These are phyloP conservation scores for Stichodactyla mertensii DNA, from an alignment of 64 coral and sea anemone species.

Conservation along the genomic window DNA sequence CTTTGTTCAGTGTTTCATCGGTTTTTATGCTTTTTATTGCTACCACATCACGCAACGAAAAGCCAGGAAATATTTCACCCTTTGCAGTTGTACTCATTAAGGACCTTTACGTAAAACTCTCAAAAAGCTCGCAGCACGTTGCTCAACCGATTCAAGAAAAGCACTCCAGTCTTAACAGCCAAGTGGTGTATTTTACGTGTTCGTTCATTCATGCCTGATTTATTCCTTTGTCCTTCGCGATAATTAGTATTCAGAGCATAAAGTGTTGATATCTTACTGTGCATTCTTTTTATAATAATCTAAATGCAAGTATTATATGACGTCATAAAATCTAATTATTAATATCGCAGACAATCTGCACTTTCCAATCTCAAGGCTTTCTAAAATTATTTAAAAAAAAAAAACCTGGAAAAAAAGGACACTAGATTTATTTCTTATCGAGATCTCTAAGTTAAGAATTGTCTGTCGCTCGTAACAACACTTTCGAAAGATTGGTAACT, in stretches of 20 bases:
- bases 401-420: too few species aligned
- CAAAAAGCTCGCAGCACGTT: background rate
- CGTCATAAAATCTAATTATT: too few species aligned
- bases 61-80: background rate
- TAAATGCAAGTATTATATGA: too few species aligned
- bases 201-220: background rate
- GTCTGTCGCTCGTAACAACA: too few species aligned
- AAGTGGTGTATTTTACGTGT: background rate
- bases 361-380: too few species aligned
- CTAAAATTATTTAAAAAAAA: too few species aligned
- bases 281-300: too few species aligned
- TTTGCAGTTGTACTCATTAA: background rate
- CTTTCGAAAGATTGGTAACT: too few species aligned
- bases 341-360: too few species aligned
- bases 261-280: background rate
- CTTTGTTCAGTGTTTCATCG: background rate
- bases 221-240: background rate
- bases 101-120: background rate
- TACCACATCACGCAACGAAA: background rate
- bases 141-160: background rate
- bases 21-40: background rate
- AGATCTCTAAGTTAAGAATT: too few species aligned
- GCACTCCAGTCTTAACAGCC: background rate
- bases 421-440: too few species aligned
- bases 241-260: background rate